Percentiles rank a stretch among this genome's conserved stretches.
phyloP scores from a whole-genome alignment of 1,140 invertebrate species.

The Leptinotarsa defecta region DNA sequence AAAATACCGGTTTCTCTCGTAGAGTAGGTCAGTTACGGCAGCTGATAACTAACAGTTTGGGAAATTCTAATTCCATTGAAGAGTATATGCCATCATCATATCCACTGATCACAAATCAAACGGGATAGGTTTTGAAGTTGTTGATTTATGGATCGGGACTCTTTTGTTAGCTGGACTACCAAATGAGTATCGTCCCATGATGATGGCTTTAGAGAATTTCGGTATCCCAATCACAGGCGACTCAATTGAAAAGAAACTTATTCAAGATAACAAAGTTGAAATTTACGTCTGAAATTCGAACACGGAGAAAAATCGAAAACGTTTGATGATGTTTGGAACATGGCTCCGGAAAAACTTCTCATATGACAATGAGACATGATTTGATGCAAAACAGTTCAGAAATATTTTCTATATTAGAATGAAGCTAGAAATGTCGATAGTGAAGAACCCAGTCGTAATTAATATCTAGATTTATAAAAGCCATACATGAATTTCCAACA shows the following conservation, averaged over 20 bases:
- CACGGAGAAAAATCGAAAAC: neutral
- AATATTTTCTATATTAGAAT: no score
- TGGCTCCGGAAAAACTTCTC: no score
- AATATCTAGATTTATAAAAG: no score
- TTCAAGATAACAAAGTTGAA: slow-evolving; percentile 42
- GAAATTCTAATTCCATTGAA: slow-evolving; percentile 45
- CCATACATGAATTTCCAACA: no score
- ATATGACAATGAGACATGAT: no score
- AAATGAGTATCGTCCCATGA: slow-evolving; percentile 46
- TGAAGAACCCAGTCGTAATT: no score
- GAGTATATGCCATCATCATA: slow-evolving; percentile 51
- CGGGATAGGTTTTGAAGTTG: slow-evolving; percentile 50
- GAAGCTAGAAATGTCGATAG: no score
- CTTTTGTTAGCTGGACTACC: slow-evolving; percentile 43
- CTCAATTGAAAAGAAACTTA: slow-evolving; percentile 47
- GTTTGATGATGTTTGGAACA: no score
- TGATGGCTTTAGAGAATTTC: slow-evolving; percentile 50
- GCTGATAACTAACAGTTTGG: slow-evolving; percentile 46
- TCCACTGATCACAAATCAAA: slow-evolving; percentile 46
- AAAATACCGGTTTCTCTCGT: slow-evolving; percentile 49
- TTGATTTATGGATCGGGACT: slow-evolving; percentile 45
- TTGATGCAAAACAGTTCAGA: no score
- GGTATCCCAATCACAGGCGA: slow-evolving; percentile 44
- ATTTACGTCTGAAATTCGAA: neutral
- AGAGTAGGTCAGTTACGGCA: slow-evolving; percentile 48